Base-by-base conservation (phyloP, 2,113 vertebrate genomes). In the Tetrao urogallus region DNA sequence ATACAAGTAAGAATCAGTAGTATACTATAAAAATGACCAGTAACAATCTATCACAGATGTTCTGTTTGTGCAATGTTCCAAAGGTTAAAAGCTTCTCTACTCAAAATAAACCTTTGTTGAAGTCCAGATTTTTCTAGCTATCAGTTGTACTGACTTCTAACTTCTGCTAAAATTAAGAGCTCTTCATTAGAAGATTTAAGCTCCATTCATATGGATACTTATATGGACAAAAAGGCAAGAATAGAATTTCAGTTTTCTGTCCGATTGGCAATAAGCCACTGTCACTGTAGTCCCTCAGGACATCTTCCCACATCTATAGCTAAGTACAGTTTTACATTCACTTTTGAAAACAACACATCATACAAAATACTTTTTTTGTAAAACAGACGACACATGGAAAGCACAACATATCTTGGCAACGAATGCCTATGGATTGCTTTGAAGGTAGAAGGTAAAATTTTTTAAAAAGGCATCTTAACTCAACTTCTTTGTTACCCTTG, bases 241-340 rank as follows among this genome's bases (percentile, higher is more conserved):
- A 86, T 1, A 82, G 73, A 48, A 64, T 81, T 88, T 58, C 38
- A 56, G 34, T 60, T 88, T 86, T 78, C 57, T 0, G 0, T 43
- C 58, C 83, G 42, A 90, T 10, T 88, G 86, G 76, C 73, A 83
- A 73, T 78, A 81, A 78, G 73, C 72, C 93, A 90, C 58, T 63
- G 42, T 65, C 69, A 71, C 56, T 74, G 5, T 1, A 67, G 47
- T 86, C 38, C 32, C 57, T 7, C 38, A 71, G 61, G 82, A 90
- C 47, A 72, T 27, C 30, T 14, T 90, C 65, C 69, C 47, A 83
- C 65, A 81, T 28, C 64, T 54, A n/a, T 4, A 77, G 52, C 45
- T 60, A 76, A 90, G 24, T 58, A 74, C 34, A 88, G 61, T 47
- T 88, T 92, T 67, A 67, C 25, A 72, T 83, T 47, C 4, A 17